These are phyloP conservation scores for Lepus townsendii DNA, from an alignment of 2,797 vertebrate genomes.

Conservation along the genomic window DNA sequence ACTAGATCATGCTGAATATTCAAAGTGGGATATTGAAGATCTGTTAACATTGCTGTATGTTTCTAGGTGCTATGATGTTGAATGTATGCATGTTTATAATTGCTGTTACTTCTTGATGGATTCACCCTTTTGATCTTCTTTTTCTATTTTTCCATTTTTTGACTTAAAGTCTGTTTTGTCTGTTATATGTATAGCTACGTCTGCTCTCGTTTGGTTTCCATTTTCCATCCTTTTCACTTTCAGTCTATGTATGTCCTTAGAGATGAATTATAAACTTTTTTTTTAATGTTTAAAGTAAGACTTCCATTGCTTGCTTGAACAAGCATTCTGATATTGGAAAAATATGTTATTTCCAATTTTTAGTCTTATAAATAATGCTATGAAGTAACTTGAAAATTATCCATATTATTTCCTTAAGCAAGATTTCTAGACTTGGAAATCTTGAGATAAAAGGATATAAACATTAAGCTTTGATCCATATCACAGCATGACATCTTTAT, in stretches of 20 bases:
- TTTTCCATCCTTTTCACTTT: background rate
- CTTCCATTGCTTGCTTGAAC: slow-evolving; percentile 29
- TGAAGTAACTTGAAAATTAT: background rate
- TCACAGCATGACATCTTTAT: slow-evolving; percentile 24
- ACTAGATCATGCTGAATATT: background rate
- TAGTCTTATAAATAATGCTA: slow-evolving; percentile 51
- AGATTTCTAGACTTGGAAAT: slow-evolving; percentile 47
- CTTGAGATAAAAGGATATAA: slow-evolving; percentile 55
- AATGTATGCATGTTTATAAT: background rate
- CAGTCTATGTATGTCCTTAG: background rate
- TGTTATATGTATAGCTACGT: background rate
- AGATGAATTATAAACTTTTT: background rate
- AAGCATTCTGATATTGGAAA: slow-evolving; percentile 11
- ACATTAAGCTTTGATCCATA: slow-evolving; percentile 40
- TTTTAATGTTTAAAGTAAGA: slow-evolving; percentile 17
- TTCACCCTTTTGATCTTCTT: background rate
- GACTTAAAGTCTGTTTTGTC: background rate
- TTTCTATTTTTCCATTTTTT: background rate
- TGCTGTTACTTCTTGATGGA: background rate
- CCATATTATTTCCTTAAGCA: slow-evolving; percentile 61
- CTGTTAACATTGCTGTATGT: slow-evolving; percentile 5
- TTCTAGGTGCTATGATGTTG: background rate
- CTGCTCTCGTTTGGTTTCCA: background rate
- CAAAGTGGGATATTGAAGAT: background rate
- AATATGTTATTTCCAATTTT: slow-evolving; percentile 9